Percentiles rank a stretch among this genome's conserved stretches.
Conservation (phyloP, 1,140 invertebrate species). For the Heliconius hewitsoni region DNA sequence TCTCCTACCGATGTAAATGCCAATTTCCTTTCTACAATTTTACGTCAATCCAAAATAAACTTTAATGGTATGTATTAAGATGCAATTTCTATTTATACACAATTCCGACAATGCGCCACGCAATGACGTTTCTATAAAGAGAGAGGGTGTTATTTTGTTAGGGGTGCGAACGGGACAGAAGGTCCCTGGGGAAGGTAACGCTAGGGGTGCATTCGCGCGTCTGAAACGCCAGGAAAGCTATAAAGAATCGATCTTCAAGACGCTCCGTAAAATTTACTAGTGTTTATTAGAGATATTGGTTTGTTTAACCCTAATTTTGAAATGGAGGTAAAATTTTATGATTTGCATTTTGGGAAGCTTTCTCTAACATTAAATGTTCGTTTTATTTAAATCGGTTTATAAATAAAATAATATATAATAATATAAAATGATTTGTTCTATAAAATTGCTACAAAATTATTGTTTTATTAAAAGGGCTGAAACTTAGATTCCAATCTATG, state of each 20-base stretch:
- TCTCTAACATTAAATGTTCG: too few species aligned
- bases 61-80: background rate
- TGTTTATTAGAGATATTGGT: conserved; percentile 1
- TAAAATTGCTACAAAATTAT: too few species aligned
- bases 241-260: conserved; percentile 78
- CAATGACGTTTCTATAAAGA: conserved; percentile 74
- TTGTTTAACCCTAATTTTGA: background rate
- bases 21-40: conserved; percentile 72
- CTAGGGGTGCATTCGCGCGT: conserved; percentile 70
- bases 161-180: conserved; percentile 50
- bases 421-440: too few species aligned
- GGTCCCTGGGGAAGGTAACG: conserved; percentile 58
- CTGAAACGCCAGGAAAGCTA: conserved; percentile 61
- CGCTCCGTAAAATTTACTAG: conserved; percentile 39
- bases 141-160: conserved; percentile 44
- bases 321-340: background rate
- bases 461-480: too few species aligned
- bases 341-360: background rate
- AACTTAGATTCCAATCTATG: too few species aligned
- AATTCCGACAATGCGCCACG: conserved; percentile 76
- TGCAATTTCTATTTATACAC: background rate
- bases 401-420: too few species aligned
- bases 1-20: conserved; percentile 76
- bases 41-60: background rate
- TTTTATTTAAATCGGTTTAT: too few species aligned